Conservation (phyloP, 2,797 vertebrate species). For the Aphelocoma californica region DNA sequence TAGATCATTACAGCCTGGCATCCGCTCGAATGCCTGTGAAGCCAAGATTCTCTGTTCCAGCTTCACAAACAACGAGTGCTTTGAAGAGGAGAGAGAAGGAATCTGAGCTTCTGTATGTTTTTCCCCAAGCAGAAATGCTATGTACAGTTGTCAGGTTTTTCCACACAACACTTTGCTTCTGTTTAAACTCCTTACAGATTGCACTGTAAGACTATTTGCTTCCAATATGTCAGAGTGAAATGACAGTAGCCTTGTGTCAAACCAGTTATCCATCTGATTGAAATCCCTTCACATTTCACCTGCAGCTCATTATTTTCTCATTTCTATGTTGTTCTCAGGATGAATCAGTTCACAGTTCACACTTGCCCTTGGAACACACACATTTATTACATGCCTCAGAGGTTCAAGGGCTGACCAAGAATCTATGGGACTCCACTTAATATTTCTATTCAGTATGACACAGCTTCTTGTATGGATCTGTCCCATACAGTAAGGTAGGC, state of each 20-base stretch:
- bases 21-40: neutral
- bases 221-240: neutral
- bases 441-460: neutral
- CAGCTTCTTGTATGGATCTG: neutral
- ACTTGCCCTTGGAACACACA: neutral
- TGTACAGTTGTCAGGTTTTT: neutral
- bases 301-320: neutral
- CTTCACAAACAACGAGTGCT: neutral
- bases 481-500: neutral
- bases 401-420: neutral
- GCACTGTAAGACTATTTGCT: neutral
- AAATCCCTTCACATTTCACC: constrained; percentile 26
- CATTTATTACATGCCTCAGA: neutral
- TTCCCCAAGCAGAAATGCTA: neutral
- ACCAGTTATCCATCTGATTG: neutral
- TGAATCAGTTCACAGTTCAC: neutral
- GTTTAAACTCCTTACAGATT: neutral
- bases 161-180: neutral
- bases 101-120: neutral
- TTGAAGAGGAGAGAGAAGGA: neutral
- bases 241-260: neutral
- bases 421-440: neutral
- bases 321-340: neutral
- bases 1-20: constrained; percentile 32
- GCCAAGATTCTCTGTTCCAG: neutral